Percentiles rank a stretch among this genome's conserved stretches.
phyloP scores from a whole-genome alignment of 2,888 invertebrate genomes.

The Amaurobius ferox region DNA sequence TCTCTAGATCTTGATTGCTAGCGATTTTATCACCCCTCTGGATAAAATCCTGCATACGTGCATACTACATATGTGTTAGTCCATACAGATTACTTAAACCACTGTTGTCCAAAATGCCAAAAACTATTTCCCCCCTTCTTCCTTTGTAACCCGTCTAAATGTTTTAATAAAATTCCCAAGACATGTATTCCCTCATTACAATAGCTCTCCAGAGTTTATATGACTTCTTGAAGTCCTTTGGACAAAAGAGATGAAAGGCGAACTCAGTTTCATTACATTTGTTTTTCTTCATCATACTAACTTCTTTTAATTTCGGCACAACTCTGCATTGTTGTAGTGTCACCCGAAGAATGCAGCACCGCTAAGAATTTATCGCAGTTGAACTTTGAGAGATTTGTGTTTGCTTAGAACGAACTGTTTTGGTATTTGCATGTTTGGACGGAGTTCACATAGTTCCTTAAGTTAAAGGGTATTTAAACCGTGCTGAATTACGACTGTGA shows the following conservation, averaged over 20 bases:
- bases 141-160: background rate
- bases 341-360: background rate
- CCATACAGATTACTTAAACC: no score
- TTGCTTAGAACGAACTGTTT: background rate
- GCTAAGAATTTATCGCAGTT: background rate
- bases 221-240: slow-evolving; percentile 19
- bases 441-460: background rate
- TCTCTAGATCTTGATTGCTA: no score
- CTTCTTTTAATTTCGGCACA: slow-evolving; percentile 12
- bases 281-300: slow-evolving; percentile 9
- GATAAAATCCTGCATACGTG: no score
- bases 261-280: slow-evolving; percentile 7
- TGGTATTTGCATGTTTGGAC: background rate
- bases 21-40: no score
- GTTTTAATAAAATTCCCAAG: slow-evolving; percentile 21
- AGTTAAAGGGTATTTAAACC: background rate
- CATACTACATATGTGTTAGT: no score
- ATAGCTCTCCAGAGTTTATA: slow-evolving; percentile 1
- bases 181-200: slow-evolving; percentile 17
- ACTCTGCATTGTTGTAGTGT: slow-evolving; percentile 7
- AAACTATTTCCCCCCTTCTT: no score
- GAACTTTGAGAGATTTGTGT: background rate
- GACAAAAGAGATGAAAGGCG: slow-evolving; percentile 21
- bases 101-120: no score
- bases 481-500: no score